Evolutionary conservation across 2,113 vertebrate species (phyloP).

Genomic region (Ciconia boyciana): DNA sequence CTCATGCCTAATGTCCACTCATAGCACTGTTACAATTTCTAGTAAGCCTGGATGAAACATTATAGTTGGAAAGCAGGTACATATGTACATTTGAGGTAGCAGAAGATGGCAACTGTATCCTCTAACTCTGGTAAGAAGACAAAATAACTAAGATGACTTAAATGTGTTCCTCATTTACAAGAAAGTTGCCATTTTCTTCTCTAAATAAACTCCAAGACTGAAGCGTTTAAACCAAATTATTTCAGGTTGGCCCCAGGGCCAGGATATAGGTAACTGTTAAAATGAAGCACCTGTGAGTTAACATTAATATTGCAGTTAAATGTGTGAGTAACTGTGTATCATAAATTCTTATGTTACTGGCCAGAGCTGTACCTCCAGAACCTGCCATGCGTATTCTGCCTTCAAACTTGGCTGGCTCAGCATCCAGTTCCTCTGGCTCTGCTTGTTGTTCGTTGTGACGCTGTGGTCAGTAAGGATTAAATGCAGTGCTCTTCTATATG

Average conservation of each 20-base stretch:
- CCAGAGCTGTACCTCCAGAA: neutral
- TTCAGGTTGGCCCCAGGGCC: neutral
- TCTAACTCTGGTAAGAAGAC: neutral
- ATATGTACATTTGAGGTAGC: neutral
- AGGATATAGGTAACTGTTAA: neutral
- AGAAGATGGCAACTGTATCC: neutral
- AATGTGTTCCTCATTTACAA: neutral
- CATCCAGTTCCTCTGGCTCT: neutral
- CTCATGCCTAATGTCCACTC: neutral
- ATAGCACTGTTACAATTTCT: neutral
- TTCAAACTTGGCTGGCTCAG: neutral
- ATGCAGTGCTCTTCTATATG: neutral
- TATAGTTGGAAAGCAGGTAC: neutral
- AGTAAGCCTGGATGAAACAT: neutral
- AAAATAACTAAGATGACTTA: neutral
- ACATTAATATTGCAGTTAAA: neutral
- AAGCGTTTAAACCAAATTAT: neutral
- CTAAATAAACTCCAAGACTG: neutral
- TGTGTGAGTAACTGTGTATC: neutral
- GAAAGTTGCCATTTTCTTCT: neutral
- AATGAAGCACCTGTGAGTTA: neutral
- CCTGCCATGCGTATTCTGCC: neutral
- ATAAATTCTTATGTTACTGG: neutral
- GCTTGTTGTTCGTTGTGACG: neutral
- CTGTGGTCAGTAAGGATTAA: neutral